Conservation (phyloP, 2,888 invertebrate genomes). For the Cantharis rufa region DNA sequence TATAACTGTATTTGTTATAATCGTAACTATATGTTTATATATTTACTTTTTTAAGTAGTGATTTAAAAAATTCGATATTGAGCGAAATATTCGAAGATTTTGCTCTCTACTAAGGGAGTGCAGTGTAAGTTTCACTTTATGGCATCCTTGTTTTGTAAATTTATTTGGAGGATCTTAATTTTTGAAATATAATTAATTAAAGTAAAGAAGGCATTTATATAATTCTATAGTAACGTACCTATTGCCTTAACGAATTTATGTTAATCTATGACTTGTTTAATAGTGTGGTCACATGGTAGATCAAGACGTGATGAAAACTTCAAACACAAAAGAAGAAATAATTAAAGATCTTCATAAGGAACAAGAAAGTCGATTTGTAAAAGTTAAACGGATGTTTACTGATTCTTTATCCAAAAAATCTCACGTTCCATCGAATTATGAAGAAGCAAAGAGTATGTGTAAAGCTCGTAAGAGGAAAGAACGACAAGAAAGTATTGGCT, state of each 20-base stretch:
- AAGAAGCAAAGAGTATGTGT: conserved; percentile 50
- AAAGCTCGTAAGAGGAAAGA: conserved; percentile 66
- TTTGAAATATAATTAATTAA: neutral
- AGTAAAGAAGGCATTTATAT: neutral
- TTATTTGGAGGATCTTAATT: neutral
- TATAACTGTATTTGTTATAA: conserved; percentile 24
- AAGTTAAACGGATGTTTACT: conserved; percentile 46
- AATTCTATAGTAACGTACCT: neutral
- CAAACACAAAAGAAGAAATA: conserved; percentile 36
- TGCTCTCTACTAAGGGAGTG: conserved; percentile 45
- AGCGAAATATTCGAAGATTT: conserved; percentile 44
- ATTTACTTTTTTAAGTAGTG: conserved; percentile 20
- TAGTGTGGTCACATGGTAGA: conserved; percentile 46
- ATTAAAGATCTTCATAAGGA: conserved; percentile 37
- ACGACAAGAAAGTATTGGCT: conserved; percentile 64
- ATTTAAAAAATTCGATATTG: conserved; percentile 36
- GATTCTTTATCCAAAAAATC: conserved; percentile 33
- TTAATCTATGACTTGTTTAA: conserved; percentile 15
- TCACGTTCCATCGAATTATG: conserved; percentile 44
- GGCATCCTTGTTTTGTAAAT: neutral
- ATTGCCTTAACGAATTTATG: neutral
- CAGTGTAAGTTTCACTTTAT: conserved; percentile 40
- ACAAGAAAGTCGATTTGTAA: conserved; percentile 43
- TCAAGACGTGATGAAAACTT: conserved; percentile 46
- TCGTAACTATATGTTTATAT: conserved; percentile 24